These are phyloP conservation scores for Tenthredo livida DNA, from an alignment of 2,888 invertebrate species.

Conservation along the genomic window DNA sequence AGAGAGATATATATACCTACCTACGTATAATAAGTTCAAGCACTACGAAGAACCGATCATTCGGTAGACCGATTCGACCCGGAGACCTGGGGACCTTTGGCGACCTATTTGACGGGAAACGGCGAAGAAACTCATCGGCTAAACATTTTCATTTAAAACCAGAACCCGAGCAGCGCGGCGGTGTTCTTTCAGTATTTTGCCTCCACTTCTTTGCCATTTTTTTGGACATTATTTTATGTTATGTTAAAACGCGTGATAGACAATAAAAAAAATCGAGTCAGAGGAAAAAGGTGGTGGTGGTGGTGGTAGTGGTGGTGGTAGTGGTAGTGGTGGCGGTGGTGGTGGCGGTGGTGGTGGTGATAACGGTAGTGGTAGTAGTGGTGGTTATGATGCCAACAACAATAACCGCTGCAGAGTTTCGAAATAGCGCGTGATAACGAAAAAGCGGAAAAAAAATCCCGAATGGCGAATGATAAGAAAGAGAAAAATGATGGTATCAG, in stretches of 20 bases:
- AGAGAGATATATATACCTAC: background rate
- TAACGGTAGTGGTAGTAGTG: background rate
- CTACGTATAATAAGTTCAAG: background rate
- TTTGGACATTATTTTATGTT: background rate
- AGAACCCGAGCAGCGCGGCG: constrained; percentile 6
- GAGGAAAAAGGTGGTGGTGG: background rate
- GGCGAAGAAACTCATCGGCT: constrained; percentile 20
- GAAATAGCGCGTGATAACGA: background rate
- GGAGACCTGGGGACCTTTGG: constrained; percentile 27
- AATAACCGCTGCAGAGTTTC: background rate
- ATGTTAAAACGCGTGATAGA: background rate
- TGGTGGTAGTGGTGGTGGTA: background rate
- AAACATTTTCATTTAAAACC: constrained; percentile 35
- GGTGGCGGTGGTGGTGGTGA: background rate
- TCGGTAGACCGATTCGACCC: constrained; percentile 35
- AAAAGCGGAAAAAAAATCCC: background rate
- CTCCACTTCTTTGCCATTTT: background rate
- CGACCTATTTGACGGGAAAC: constrained; percentile 35
- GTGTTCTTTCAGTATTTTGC: constrained; percentile 5
- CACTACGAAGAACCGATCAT: constrained; percentile 6
- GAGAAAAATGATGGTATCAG: constrained; percentile 73
- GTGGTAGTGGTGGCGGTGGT: background rate
- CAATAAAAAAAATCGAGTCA: background rate
- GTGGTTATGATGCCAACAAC: background rate
- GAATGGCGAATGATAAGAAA: constrained; percentile 70